phyloP scores from a whole-genome alignment of 2,113 vertebrate genomes.

The Rhodinocichla rosea region DNA sequence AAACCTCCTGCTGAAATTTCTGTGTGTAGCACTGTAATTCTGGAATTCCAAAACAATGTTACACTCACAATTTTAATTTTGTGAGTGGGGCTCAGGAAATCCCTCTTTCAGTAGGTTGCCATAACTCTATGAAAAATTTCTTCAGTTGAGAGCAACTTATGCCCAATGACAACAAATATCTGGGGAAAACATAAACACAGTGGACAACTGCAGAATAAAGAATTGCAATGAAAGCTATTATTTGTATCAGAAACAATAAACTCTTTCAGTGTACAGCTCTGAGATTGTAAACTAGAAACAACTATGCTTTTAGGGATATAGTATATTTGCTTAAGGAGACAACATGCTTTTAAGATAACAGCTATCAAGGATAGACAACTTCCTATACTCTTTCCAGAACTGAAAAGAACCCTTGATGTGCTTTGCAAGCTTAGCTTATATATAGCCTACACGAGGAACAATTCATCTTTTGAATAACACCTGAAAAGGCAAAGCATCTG shows the following conservation, averaged over 20 bases:
- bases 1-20: not conserved
- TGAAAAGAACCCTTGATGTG: not conserved
- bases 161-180: not conserved
- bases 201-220: not conserved
- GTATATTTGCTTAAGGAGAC: not conserved
- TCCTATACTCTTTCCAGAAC: not conserved
- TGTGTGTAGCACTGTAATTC: not conserved
- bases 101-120: not conserved
- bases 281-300: not conserved
- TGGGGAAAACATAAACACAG: not conserved
- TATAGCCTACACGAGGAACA: not conserved
- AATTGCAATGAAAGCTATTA: not conserved
- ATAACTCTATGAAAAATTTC: not conserved
- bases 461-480: not conserved
- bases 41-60: not conserved
- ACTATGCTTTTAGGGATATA: not conserved
- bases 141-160: not conserved
- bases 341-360: not conserved
- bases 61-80: not conserved
- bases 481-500: not conserved
- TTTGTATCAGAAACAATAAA: not conserved
- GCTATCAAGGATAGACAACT: not conserved
- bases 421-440: not conserved
- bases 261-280: not conserved
- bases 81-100: not conserved